phyloP scores from a whole-genome alignment of 2,797 vertebrate species.

The Forpus xanthops region DNA sequence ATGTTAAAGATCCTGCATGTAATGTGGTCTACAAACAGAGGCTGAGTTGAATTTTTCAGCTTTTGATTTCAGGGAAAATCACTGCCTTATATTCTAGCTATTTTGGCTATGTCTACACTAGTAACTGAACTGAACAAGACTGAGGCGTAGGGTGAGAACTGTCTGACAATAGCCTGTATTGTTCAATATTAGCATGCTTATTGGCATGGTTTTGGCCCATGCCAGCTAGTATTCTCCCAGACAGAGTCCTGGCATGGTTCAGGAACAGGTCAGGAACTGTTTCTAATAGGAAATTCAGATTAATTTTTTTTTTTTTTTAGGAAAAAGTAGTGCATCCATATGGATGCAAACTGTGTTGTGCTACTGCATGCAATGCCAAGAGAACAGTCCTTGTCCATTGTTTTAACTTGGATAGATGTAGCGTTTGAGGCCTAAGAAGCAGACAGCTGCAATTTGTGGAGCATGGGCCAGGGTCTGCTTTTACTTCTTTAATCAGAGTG shows the following conservation, averaged over 20 bases:
- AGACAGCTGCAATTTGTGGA: background rate
- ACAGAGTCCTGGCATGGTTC: background rate
- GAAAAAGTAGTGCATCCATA: background rate
- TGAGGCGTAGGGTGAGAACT: background rate
- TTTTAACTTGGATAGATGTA: background rate
- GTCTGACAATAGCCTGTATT: background rate
- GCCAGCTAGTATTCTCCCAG: background rate
- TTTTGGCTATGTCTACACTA: background rate
- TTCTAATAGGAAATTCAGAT: background rate
- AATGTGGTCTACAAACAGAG: background rate
- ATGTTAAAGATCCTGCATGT: background rate
- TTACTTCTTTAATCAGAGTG: background rate
- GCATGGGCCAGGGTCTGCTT: background rate
- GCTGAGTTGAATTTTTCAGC: background rate
- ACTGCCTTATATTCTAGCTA: background rate
- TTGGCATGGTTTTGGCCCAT: background rate
- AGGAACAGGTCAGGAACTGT: slow-evolving; percentile 3
- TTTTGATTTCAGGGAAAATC: slow-evolving; percentile 12
- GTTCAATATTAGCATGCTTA: background rate
- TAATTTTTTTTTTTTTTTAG: background rate
- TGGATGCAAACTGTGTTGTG: background rate
- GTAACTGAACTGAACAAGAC: background rate
- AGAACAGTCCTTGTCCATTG: background rate
- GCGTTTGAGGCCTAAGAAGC: background rate
- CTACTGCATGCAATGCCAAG: background rate